Evolutionary conservation across 2,888 invertebrate genomes (phyloP), one percentile per base, ranked within the genome.

Genomic region (Euzophera pinguis): DNA sequence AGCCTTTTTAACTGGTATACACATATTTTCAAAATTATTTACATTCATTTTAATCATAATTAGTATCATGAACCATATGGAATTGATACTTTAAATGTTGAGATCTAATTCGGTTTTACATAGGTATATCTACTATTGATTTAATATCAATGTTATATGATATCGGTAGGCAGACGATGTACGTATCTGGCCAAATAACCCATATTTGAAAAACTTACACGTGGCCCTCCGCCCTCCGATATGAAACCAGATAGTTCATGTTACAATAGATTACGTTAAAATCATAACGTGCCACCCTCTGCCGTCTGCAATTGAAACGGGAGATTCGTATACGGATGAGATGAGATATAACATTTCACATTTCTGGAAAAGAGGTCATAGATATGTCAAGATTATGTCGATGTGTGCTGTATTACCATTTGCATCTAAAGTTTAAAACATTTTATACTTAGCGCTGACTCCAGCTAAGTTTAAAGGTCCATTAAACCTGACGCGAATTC

Each of bases 261-360:
- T 48, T 48, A 48, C 48, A 48, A 48, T 48, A 48, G 37, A 48
- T 48, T 37, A 38, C 22, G 37, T 13, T 37, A 45, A 48, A 45
- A 48, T 32, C 29, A 32, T n/a, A 34, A 16, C 47, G 17, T 13
- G 27, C 27, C 22, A 27, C 38, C 48, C 22, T 16, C 22, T 7
- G 8, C 48, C 37, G 48, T n/a, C 22, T 37, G 48, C 48, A n/a
- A 48, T 48, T 48, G 48, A 48, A 48, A 48, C 22, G 8, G 22
- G 48, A 48, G 37, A 48, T 48, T 35, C 22, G 47, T 3, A 42
- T 42, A 17, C 22, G 47, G 13, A 38, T 48, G n/a, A 35, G 34
- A 47, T 12, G n/a, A n/a, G 34, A 47, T 14, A 32, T 34, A 37
- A 38, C 27, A 38, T 38, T 29, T 49, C 38, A 38, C 48, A 27